Base-by-base conservation (phyloP, 2,888 invertebrate genomes). In the Drosophila tripunctata region DNA sequence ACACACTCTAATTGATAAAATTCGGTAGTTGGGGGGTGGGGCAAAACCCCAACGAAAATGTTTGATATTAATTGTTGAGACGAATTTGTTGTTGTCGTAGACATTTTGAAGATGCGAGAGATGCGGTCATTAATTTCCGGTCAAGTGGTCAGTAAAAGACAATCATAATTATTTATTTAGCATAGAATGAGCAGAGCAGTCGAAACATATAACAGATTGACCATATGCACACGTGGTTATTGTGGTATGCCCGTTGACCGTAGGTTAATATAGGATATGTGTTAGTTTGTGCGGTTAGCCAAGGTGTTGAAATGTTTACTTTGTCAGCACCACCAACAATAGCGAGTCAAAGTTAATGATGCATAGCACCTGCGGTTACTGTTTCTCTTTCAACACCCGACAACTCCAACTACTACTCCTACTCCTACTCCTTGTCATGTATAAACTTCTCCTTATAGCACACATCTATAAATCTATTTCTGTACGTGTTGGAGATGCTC, bases 91-190 rank as follows among this genome's bases (percentile, higher is more conserved):
- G 45, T 17, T 36, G 43, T 15, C 35, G 14, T 27, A n/a, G 35
- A 17, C 10, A 65, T 58, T 57, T 65, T 68, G 61, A 62, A 77
- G 78, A 73, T 75, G 78, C 22, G 48, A 15, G 36, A 36, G 63
- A n/a, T n/a, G 67, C 60, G 65, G 75, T 61, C 84, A 82, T 82
- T 84, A 84, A 74, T 83, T 83, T 83, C 82, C 87, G 82, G 82
- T 87, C 85, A 87, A 83, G 87, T 81, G 70, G 74, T 67, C 73
- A 76, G 70, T 63, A 62, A 78, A 82, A 69, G 82, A 85, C 87
- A 87, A 87, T 83, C 82, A 83, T 87, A 87, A 83, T 83, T 83
- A 83, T 83, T 85, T 87, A 83, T 83, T 87, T 71, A 83, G 66
- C 62, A 35, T 21, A 5, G 7, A 27, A n/a, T n/a, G 17, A 40